These are phyloP conservation scores for Sinelater perroti DNA, from an alignment of 2,888 invertebrate species.

Conservation along the genomic window DNA sequence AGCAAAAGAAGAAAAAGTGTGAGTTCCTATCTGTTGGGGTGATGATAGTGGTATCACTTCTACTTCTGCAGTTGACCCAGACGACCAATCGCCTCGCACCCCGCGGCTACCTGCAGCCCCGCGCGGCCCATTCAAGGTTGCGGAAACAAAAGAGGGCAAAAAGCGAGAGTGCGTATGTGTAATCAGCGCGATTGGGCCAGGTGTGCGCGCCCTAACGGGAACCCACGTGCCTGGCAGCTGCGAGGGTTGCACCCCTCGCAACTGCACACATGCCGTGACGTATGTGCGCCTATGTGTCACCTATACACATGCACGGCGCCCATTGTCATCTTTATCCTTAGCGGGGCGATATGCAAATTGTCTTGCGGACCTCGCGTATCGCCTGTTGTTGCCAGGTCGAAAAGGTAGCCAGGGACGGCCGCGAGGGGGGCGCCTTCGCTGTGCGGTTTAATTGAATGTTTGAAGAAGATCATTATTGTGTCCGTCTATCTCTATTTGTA, in stretches of 20 bases:
- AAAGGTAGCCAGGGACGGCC: background rate
- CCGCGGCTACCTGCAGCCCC: background rate
- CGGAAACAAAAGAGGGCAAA: constrained; percentile 23
- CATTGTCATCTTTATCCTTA: constrained; percentile 38
- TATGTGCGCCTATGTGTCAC: constrained; percentile 54
- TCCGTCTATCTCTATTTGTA: no score
- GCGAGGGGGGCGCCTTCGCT: no score
- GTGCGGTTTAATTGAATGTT: no score
- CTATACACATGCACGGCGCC: constrained; percentile 42
- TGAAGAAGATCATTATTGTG: no score
- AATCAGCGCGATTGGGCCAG: constrained; percentile 42
- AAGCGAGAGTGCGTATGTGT: constrained; percentile 40
- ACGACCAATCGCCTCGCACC: background rate
- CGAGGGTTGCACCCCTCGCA: constrained; percentile 54
- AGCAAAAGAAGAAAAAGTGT: no score
- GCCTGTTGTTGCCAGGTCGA: constrained; percentile 14
- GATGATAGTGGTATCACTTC: no score
- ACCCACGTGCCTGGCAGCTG: constrained; percentile 55
- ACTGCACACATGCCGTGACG: constrained; percentile 56
- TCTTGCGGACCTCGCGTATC: constrained; percentile 1
- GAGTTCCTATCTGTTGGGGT: no score
- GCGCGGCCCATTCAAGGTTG: constrained; percentile 17
- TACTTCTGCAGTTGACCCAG: background rate
- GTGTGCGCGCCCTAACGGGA: constrained; percentile 46
- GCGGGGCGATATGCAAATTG: constrained; percentile 30